Evolutionary conservation across 92 coral and sea anemone species (phyloP).

Genomic region (Paragorgia papillata): DNA sequence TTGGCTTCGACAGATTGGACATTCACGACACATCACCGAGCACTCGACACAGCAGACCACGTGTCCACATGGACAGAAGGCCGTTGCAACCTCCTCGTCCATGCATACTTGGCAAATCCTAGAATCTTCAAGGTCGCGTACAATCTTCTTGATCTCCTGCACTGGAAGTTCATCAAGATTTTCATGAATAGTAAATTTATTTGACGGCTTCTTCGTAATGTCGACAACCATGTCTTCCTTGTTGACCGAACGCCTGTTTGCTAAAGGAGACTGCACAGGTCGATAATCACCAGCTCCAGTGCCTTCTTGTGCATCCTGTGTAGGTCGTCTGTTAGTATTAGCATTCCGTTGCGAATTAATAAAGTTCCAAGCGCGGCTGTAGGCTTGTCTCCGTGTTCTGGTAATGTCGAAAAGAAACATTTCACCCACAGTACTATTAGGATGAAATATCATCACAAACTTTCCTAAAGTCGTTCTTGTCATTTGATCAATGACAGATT

Average conservation of each 20-base stretch:
- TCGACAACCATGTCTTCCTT: slow-evolving; percentile 58
- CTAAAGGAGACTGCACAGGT: slow-evolving; percentile 96
- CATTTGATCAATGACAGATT: slow-evolving; percentile 95
- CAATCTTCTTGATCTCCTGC: slow-evolving; percentile 80
- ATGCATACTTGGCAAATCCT: slow-evolving; percentile 96
- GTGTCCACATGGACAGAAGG: slow-evolving; percentile 99
- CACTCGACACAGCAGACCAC: slow-evolving; percentile 99
- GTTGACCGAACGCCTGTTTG: slow-evolving; percentile 76
- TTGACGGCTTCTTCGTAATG: slow-evolving; percentile 57
- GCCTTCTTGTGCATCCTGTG: slow-evolving; percentile 53
- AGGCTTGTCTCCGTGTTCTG: slow-evolving; percentile 96
- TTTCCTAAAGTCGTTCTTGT: slow-evolving; percentile 90
- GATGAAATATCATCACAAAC: slow-evolving; percentile 71
- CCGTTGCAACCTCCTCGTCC: slow-evolving; percentile 98
- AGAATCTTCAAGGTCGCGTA: slow-evolving; percentile 91
- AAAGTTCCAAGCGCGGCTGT: slow-evolving; percentile 94
- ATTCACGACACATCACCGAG: slow-evolving; percentile 94
- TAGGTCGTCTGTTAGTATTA: slow-evolving; percentile 60
- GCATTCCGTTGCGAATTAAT: slow-evolving; percentile 72
- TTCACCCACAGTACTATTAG: slow-evolving; percentile 78
- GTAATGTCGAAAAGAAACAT: slow-evolving; percentile 88
- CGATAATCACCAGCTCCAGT: slow-evolving; percentile 79
- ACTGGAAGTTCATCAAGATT: slow-evolving; percentile 67
- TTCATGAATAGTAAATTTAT: slow-evolving; percentile 61
- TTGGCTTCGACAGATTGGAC: slow-evolving; percentile 95